phyloP scores from a whole-genome alignment of 2,797 vertebrate species.

The Gambelia wislizenii region DNA sequence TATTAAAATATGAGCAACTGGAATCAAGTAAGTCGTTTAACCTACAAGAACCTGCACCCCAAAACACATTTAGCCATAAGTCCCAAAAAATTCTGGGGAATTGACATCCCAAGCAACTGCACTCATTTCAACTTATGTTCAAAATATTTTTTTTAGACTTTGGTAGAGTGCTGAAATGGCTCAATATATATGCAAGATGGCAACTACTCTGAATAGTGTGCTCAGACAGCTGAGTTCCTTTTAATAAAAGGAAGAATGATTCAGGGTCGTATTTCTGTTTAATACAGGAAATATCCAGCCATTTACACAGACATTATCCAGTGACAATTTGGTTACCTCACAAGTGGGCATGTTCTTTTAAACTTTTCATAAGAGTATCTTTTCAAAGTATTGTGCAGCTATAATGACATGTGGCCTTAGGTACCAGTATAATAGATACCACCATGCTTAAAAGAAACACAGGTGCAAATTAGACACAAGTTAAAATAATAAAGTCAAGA shows the following conservation, averaged over 20 bases:
- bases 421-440: background rate
- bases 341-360: background rate
- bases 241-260: background rate
- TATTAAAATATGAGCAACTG: background rate
- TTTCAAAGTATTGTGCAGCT: background rate
- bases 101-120: background rate
- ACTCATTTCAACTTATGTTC: background rate
- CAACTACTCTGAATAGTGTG: background rate
- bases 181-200: background rate
- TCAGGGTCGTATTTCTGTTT: background rate
- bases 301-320: background rate
- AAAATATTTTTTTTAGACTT: background rate
- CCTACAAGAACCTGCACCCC: background rate
- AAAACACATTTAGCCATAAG: background rate
- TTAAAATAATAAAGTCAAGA: background rate
- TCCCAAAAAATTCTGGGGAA: background rate
- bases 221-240: background rate
- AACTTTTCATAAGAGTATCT: no score
- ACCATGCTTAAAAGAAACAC: constrained; percentile 2
- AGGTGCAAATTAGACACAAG: constrained; percentile 19
- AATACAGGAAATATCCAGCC: background rate
- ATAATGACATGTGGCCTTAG: background rate
- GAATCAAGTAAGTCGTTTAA: background rate
- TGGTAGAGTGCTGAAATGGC: background rate
- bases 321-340: background rate